Evolutionary conservation across 1,140 invertebrate genomes (phyloP).

Genomic region (Argopecten irradians): DNA sequence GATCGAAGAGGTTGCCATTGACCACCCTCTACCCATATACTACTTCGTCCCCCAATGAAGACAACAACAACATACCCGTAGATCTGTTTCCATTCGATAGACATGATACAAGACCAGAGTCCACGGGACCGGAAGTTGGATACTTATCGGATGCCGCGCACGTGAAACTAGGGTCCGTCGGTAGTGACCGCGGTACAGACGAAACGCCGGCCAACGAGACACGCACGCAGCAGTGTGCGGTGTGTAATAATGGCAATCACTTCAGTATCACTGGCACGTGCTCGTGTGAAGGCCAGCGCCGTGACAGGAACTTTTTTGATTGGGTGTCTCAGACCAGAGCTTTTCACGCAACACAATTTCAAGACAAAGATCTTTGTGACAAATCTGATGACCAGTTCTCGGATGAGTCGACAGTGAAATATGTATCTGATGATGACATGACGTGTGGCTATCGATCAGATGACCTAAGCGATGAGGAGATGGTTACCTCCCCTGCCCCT

Average conservation of each 20-base stretch:
- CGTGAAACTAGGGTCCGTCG: not conserved
- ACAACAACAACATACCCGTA: not conserved
- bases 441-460: slow-evolving; percentile 15
- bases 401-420: slow-evolving; percentile 8
- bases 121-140: not conserved
- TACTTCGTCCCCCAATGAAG: not conserved
- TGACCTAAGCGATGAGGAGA: not conserved
- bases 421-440: not conserved
- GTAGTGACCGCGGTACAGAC: not conserved
- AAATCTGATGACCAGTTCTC: not conserved
- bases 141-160: not conserved
- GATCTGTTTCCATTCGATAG: not conserved
- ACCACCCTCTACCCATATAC: not conserved
- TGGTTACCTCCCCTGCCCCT: not conserved
- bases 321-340: slow-evolving; percentile 28
- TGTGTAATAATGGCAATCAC: not conserved
- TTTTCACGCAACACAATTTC: not conserved
- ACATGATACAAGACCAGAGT: not conserved
- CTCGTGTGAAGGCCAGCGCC: not conserved
- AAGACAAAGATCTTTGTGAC: slow-evolving; percentile 31
- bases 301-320: slow-evolving; percentile 32
- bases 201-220: not conserved
- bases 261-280: not conserved
- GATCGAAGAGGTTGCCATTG: not conserved
- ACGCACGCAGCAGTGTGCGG: not conserved